Percentiles rank a stretch among this genome's conserved stretches.
phyloP scores from a whole-genome alignment of 1,140 invertebrate genomes.

The Caenorhabditis tropicalis region DNA sequence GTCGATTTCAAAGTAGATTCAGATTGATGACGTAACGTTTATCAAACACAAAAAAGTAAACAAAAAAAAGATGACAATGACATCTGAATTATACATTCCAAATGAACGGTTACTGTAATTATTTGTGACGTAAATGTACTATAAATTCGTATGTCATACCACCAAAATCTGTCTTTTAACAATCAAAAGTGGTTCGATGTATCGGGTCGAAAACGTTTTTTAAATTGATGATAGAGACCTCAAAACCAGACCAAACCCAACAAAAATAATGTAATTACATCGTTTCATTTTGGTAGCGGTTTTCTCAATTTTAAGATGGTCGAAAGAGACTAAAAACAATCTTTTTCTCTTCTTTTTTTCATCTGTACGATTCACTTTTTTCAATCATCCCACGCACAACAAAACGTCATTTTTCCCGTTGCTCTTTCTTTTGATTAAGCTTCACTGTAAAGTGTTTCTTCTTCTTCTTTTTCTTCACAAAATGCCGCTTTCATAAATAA shows the following conservation, averaged over 20 bases:
- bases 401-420: neutral
- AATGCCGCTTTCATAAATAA: neutral
- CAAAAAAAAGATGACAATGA: neutral
- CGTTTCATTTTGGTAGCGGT: neutral
- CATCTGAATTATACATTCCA: neutral
- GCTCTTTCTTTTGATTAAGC: neutral
- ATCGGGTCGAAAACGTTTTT: neutral
- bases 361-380: neutral
- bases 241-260: neutral
- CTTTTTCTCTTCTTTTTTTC: neutral
- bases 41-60: neutral
- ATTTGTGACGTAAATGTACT: neutral
- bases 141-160: neutral
- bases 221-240: neutral
- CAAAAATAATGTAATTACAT: slow-evolving; percentile 8
- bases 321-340: neutral
- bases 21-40: neutral
- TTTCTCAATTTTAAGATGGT: neutral
- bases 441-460: neutral
- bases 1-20: no score
- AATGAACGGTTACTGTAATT: neutral
- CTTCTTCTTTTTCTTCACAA: neutral
- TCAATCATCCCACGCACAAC: neutral
- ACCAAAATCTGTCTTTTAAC: neutral
- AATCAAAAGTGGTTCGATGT: neutral